Evolutionary conservation across 2,888 invertebrate genomes (phyloP).

Genomic region (Cerceris ruficornis): DNA sequence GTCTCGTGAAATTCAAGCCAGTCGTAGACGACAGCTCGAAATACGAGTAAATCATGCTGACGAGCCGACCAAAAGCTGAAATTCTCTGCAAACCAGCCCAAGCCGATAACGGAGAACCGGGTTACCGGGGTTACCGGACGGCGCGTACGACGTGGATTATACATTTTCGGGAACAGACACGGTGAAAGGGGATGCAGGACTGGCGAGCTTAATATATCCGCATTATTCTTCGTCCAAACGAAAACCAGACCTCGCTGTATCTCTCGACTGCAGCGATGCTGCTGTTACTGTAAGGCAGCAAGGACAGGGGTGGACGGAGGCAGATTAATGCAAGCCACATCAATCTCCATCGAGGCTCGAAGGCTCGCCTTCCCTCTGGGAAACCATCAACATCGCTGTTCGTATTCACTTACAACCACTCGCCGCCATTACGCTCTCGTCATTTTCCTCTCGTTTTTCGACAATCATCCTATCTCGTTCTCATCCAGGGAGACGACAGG

Average conservation of each 20-base stretch:
- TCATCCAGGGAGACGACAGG: not conserved
- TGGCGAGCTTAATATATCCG: slow-evolving; percentile 57
- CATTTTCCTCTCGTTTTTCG: slow-evolving; percentile 36
- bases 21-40: slow-evolving; percentile 19
- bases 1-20: slow-evolving; percentile 51
- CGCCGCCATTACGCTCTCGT: slow-evolving; percentile 34
- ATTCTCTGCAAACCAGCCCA: slow-evolving; percentile 39
- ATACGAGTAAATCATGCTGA: slow-evolving; percentile 48
- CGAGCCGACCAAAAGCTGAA: slow-evolving; percentile 39
- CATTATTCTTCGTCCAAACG: slow-evolving; percentile 67
- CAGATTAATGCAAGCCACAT: slow-evolving; percentile 74
- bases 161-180: slow-evolving; percentile 20
- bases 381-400: slow-evolving; percentile 45
- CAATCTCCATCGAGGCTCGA: slow-evolving; percentile 73
- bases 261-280: not conserved
- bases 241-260: slow-evolving; percentile 22
- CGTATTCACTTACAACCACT: slow-evolving; percentile 61
- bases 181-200: slow-evolving; percentile 11
- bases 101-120: slow-evolving; percentile 3
- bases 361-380: slow-evolving; percentile 58
- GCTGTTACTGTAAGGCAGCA: slow-evolving; percentile 19
- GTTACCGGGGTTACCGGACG: slow-evolving; percentile 35
- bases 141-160: slow-evolving; percentile 37
- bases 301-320: slow-evolving; percentile 58
- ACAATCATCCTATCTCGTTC: slow-evolving; percentile 29